Evolutionary conservation across 2,797 vertebrate species (phyloP).

Genomic region (Carduelis carduelis): DNA sequence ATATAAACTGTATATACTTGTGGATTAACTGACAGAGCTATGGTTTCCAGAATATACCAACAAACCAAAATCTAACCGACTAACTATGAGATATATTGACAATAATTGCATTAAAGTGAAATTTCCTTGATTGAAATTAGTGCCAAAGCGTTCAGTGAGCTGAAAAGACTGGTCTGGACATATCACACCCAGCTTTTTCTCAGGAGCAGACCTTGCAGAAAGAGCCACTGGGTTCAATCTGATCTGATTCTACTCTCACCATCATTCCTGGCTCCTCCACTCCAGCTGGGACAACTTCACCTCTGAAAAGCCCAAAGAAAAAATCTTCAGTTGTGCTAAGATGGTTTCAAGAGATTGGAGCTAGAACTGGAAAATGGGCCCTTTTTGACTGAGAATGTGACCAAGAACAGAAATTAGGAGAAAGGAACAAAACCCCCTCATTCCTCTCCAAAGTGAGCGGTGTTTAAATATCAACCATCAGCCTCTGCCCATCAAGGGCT

Average conservation of each 20-base stretch:
- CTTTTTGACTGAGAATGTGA: neutral
- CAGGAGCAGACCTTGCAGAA: neutral
- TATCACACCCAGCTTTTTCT: neutral
- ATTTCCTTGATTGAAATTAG: neutral
- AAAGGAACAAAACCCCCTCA: fast-evolving
- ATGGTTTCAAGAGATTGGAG: neutral
- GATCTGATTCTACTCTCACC: neutral
- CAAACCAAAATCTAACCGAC: neutral
- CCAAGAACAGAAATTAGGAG: neutral
- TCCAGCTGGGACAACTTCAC: neutral
- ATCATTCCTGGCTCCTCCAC: neutral
- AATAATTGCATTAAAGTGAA: neutral
- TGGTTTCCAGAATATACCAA: neutral
- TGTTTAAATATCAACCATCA: neutral
- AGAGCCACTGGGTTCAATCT: neutral
- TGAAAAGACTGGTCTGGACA: neutral
- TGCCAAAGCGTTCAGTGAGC: neutral
- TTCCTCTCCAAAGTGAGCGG: neutral
- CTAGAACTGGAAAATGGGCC: neutral
- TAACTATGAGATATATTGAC: neutral
- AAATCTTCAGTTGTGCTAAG: neutral
- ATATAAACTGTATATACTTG: neutral
- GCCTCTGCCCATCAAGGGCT: neutral
- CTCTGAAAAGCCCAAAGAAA: neutral
- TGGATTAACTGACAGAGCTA: neutral